phyloP scores from a whole-genome alignment of 2,113 vertebrate species.

The Mormyrus lacerda region DNA sequence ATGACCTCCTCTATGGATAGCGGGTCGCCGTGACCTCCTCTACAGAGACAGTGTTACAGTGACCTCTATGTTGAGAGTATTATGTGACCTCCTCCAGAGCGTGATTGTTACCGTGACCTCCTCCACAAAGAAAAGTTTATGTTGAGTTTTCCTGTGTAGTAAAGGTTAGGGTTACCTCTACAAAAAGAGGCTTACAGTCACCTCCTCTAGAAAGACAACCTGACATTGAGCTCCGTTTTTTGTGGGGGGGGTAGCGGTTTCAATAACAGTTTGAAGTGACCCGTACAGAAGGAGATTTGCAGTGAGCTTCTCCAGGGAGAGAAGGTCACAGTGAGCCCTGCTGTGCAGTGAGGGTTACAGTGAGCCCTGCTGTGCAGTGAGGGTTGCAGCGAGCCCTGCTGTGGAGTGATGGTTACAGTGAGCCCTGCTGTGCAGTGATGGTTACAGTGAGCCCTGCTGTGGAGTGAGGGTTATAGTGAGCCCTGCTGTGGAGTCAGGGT shows the following conservation, averaged over 20 bases:
- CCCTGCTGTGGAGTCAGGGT: neutral
- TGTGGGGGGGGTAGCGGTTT: neutral
- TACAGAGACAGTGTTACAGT: neutral
- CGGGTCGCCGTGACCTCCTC: neutral
- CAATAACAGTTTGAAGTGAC: neutral
- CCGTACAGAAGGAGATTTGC: neutral
- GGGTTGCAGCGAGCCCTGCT: neutral
- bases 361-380: neutral
- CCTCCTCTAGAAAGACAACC: neutral
- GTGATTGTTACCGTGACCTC: neutral
- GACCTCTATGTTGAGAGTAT: no score
- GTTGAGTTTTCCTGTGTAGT: neutral
- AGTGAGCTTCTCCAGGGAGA: neutral
- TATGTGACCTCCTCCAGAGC: neutral
- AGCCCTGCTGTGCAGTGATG: neutral
- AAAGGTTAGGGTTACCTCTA: neutral
- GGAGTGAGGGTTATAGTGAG: neutral
- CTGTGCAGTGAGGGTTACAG: neutral
- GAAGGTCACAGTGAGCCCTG: neutral
- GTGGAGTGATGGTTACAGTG: neutral
- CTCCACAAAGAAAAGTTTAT: neutral
- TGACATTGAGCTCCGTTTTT: neutral
- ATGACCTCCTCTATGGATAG: neutral
- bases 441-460: neutral
- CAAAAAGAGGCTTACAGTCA: neutral